Evolutionary conservation across 2,888 invertebrate genomes (phyloP), one percentile per base, ranked within the genome.

Genomic region (Abrostola tripartita): DNA sequence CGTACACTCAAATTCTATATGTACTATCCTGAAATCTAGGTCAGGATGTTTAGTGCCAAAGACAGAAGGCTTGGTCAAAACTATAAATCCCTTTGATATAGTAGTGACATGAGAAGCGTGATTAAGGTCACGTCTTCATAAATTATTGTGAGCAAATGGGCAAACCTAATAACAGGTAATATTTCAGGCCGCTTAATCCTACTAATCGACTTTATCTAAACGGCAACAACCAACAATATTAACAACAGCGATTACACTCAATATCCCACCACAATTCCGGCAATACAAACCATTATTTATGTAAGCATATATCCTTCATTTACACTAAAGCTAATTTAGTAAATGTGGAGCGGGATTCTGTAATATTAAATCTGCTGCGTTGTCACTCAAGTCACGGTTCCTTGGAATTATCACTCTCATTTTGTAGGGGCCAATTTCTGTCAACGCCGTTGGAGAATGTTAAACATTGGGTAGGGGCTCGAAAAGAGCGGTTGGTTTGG

Each of bases 401-500:
- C 71, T 81, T 79, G 71, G 82, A 88, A 90, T 90, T 90, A 90
- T 90, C 89, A 86, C 87, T 85, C 86, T 84, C 87, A 88, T 90
- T 89, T 89, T 81, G 85, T 78, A 74, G 81, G 74, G 82, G 81
- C 85, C 89, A 90, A 90, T 91, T 89, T 89, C 86, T 87, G 88
- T 87, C 85, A 85, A 76, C 82, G 85, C 83, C 81, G 59, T 71
- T 65, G 61, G 77, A 65, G 86, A 88, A 88, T 88, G 83, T 81
- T 82, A 84, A 85, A 81, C 75, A 76, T 63, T 41, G 50, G 52
- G 75, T 80, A 24, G 69, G 72, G 87, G 74, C 66, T 61, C 38
- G 0, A 56, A 73, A 63, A 8, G n/a, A 49, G 83, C 81, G 81
- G 51, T 65, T 47, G n/a, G 24, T 2, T 4, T 24, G 4, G 24